Evolutionary conservation across 2,113 vertebrate species (phyloP).

Genomic region (Hypanus sabinus): DNA sequence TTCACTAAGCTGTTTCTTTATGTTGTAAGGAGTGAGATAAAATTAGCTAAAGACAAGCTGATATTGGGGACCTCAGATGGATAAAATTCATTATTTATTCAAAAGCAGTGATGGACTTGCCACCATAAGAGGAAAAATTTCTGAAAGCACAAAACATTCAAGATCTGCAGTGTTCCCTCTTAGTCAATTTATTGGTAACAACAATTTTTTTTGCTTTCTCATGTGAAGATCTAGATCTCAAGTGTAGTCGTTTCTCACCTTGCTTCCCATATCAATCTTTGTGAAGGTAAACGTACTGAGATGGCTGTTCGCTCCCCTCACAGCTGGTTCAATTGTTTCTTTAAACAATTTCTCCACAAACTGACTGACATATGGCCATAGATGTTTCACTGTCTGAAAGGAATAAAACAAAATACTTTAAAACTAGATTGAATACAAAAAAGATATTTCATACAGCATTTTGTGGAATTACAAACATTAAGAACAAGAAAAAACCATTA

Average conservation of each 20-base stretch:
- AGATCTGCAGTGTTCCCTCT: background rate
- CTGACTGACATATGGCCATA: conserved; percentile 97
- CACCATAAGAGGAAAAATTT: background rate
- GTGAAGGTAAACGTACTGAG: conserved; percentile 87
- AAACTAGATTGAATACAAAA: background rate
- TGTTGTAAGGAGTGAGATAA: no score
- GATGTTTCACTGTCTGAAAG: conserved; percentile 84
- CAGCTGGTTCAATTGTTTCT: conserved; percentile 89
- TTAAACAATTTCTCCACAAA: conserved; percentile 92
- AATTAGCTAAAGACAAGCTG: no score
- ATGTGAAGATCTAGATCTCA: background rate
- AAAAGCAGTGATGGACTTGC: no score
- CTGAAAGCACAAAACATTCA: conserved; percentile 40
- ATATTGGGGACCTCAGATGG: no score
- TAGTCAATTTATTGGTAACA: background rate
- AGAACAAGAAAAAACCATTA: background rate
- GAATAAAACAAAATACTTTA: conserved; percentile 22
- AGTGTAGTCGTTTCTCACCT: conserved; percentile 60
- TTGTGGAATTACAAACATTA: background rate
- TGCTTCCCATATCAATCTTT: conserved; percentile 85
- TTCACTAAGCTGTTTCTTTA: no score
- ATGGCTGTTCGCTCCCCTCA: conserved; percentile 77
- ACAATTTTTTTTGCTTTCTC: background rate
- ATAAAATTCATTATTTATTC: no score
- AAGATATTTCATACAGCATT: background rate